Evolutionary conservation across 2,113 vertebrate species (phyloP), one percentile per base, ranked within the genome.

Genomic region (Diphyllodes magnificus): DNA sequence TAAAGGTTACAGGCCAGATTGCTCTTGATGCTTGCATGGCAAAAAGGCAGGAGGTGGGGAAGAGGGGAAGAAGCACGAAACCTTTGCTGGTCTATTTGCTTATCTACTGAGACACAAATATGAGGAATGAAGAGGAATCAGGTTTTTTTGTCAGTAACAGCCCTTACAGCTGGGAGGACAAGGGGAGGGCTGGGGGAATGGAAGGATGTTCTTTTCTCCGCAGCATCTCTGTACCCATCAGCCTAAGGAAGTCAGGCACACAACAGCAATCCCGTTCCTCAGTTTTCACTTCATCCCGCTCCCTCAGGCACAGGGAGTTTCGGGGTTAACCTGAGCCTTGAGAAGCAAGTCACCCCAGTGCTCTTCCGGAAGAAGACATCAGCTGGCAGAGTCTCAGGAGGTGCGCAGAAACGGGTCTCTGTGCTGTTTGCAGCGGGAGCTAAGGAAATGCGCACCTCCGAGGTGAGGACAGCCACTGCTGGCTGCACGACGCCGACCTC

Each of bases 401-500:
- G 14, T 12, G 47, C 17, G 1, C 18, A 14, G 83, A 35, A 57
- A 71, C 14, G 18, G 21, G 28, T 53, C 13, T 70, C 9, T 28
- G 16, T 33, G 47, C 82, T 47, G 71, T 14, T 7, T 56, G 16
- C 17, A 27, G 35, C 56, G 35, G 30, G 15, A 40, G 35, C 18
- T 33, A 9, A 49, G 57, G 28, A 33, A 44, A 60, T 3, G 20
- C 6, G 4, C 39, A 20, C 10, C 37, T 37, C 24, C 0, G 3
- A 39, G 35, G 47, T 54, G 66, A 31, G 10, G 44, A 25, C 50
- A 53, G 37, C 18, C 53, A 7, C 66, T 5, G 17, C 53, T 1
- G 7, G 11, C 44, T 85, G 40, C 7, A 2, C 11, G 0, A 2
- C 24, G 3, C 19, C 0, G 1, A 10, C 9, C 21, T 45, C 0